Conservation (phyloP, 1,140 invertebrate species). For the Diachasmimorpha longicaudata region DNA sequence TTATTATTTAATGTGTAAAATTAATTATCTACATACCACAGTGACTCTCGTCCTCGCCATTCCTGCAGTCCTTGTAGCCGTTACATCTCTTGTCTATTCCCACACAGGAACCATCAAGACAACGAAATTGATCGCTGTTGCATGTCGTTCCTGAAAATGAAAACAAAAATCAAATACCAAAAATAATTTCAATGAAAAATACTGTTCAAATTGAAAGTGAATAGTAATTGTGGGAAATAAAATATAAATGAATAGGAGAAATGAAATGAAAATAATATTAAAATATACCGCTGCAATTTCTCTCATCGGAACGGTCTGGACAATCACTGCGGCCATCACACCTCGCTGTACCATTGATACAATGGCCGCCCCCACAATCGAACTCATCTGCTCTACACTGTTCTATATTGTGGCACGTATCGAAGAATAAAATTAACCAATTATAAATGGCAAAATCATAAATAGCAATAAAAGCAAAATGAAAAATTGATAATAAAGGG, state of each 20-base stretch:
- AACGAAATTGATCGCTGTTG: constrained; percentile 61
- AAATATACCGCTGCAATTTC: constrained; percentile 69
- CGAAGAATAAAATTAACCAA: constrained; percentile 38
- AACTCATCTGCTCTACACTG: constrained; percentile 68
- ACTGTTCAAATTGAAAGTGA: constrained; percentile 12
- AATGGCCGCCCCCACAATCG: constrained; percentile 70
- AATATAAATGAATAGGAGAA: constrained; percentile 12
- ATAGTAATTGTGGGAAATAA: constrained; percentile 12
- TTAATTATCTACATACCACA: constrained; percentile 57
- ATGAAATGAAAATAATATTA: constrained; percentile 17
- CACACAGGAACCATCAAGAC: constrained; percentile 75
- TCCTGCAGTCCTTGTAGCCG: constrained; percentile 66
- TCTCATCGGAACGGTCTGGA: constrained; percentile 72
- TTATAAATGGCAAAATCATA: constrained; percentile 23
- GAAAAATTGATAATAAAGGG: neutral
- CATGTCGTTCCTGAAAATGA: constrained; percentile 53
- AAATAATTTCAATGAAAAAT: neutral
- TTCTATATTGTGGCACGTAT: constrained; percentile 57
- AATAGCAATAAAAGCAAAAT: neutral
- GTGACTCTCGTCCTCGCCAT: constrained; percentile 68
- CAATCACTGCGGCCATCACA: constrained; percentile 72
- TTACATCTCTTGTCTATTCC: constrained; percentile 70
- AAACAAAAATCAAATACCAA: constrained; percentile 9
- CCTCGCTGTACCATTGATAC: constrained; percentile 66
- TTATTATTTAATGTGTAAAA: neutral